Evolutionary conservation across 1,140 invertebrate species (phyloP).

Genomic region (Lordiphosa mommai): DNA sequence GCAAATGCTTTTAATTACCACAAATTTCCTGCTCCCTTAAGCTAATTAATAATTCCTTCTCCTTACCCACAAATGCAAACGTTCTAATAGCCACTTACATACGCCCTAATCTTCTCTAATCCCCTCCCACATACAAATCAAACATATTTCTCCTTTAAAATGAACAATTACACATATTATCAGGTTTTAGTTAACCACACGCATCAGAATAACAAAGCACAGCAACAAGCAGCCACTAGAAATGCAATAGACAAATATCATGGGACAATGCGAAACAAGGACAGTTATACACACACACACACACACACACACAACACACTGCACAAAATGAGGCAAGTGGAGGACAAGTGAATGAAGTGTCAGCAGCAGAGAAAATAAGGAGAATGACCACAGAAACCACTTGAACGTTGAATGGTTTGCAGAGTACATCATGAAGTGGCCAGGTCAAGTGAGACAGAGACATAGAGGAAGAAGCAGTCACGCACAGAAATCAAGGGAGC

Average conservation of each 20-base stretch:
- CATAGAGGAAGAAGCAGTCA: background rate
- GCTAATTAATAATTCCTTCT: too few relatives aligned
- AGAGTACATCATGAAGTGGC: constrained; percentile 1
- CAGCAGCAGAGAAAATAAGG: background rate
- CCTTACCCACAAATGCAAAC: too few relatives aligned
- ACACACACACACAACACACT: background rate
- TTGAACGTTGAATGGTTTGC: background rate
- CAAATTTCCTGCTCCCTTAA: too few relatives aligned
- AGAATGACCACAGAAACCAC: constrained; percentile 7
- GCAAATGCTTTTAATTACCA: too few relatives aligned
- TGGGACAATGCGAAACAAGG: constrained; percentile 3
- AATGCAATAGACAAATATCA: constrained; percentile 5
- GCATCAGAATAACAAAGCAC: background rate
- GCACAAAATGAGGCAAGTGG: constrained; percentile 1
- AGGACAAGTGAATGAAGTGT: constrained; percentile 1
- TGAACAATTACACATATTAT: constrained; percentile 3
- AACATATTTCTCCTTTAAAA: background rate
- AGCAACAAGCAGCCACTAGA: constrained; percentile 1
- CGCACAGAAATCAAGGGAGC: background rate
- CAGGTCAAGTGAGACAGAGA: constrained; percentile 7
- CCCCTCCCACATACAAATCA: background rate
- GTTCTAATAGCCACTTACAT: background rate
- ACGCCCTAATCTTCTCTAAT: background rate
- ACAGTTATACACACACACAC: background rate
- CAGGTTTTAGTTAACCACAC: constrained; percentile 3